Conservation (phyloP, 2,113 vertebrate genomes). For the Excalfactoria chinensis region DNA sequence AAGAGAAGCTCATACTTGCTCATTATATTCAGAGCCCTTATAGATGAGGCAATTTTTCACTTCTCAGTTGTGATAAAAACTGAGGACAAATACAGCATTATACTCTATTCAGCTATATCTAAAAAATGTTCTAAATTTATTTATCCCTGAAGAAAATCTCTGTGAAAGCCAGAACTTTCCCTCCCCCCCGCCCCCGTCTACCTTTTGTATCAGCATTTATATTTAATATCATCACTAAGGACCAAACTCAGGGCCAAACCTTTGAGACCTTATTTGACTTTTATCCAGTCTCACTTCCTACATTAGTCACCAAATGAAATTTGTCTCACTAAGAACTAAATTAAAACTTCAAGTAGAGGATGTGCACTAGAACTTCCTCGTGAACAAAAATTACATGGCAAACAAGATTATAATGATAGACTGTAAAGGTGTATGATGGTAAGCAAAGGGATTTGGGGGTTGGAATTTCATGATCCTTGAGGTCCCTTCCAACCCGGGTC, state of each 20-base stretch:
- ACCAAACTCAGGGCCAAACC: background rate
- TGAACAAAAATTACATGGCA: background rate
- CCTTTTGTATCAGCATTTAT: conserved; percentile 32
- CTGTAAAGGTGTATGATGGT: background rate
- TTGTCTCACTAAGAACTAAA: background rate
- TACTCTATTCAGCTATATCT: background rate
- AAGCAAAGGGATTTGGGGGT: background rate
- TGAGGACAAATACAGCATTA: conserved; percentile 53
- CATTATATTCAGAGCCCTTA: conserved; percentile 45
- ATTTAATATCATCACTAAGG: background rate
- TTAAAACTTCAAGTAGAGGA: background rate
- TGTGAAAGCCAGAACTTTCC: background rate
- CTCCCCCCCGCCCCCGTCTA: background rate
- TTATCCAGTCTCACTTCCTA: background rate
- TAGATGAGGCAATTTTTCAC: conserved; percentile 57
- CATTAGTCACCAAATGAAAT: background rate
- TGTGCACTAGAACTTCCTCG: background rate
- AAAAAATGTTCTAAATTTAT: conserved; percentile 45
- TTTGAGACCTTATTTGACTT: conserved; percentile 21
- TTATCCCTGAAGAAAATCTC: conserved; percentile 41
- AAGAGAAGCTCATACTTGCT: conserved; percentile 47
- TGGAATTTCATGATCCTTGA: too few species aligned
- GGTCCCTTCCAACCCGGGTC: too few species aligned
- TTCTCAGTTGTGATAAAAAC: conserved; percentile 44
- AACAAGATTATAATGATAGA: background rate